Percentiles rank a stretch among this genome's conserved stretches.
These are phyloP conservation scores for Bombyx mandarina DNA, from an alignment of 1,140 invertebrate genomes.

Conservation along the genomic window DNA sequence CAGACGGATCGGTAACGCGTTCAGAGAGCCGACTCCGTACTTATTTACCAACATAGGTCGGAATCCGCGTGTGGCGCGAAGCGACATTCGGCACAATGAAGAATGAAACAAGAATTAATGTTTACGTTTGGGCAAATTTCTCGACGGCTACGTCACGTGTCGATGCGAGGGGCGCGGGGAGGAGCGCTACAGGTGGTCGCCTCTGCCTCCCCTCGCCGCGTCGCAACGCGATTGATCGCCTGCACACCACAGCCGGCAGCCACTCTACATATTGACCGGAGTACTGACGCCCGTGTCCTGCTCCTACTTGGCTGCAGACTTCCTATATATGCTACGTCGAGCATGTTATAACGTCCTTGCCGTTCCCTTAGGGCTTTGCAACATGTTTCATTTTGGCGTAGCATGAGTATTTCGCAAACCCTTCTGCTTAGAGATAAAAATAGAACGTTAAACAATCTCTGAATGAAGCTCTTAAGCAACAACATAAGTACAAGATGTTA, in stretches of 20 bases:
- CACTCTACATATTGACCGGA: slow-evolving; percentile 68
- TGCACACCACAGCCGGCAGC: slow-evolving; percentile 55
- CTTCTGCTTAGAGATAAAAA: too few species aligned
- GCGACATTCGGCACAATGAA: slow-evolving; percentile 64
- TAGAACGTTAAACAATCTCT: too few species aligned
- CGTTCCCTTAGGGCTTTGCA: too few species aligned
- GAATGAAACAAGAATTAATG: slow-evolving; percentile 68
- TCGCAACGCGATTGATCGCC: slow-evolving; percentile 54
- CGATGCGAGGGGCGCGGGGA: slow-evolving; percentile 27
- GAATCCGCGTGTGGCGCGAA: slow-evolving; percentile 50
- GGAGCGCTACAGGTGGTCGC: slow-evolving; percentile 55
- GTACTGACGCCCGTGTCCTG: slow-evolving; percentile 52
- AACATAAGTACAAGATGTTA: too few species aligned
- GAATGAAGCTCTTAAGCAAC: too few species aligned
- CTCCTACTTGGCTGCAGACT: slow-evolving; percentile 47
- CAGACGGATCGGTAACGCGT: too few species aligned
- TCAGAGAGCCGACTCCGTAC: slow-evolving; percentile 21
- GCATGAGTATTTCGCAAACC: too few species aligned
- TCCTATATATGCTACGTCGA: slow-evolving; percentile 33
- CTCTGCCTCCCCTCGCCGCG: slow-evolving; percentile 13
- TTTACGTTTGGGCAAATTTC: slow-evolving; percentile 68
- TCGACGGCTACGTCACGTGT: slow-evolving; percentile 64
- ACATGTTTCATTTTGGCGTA: too few species aligned
- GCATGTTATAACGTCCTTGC: background rate
- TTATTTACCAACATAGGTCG: slow-evolving; percentile 67